Evolutionary conservation across 2,888 invertebrate species (phyloP).

Genomic region (Pantelozetes paolii): DNA sequence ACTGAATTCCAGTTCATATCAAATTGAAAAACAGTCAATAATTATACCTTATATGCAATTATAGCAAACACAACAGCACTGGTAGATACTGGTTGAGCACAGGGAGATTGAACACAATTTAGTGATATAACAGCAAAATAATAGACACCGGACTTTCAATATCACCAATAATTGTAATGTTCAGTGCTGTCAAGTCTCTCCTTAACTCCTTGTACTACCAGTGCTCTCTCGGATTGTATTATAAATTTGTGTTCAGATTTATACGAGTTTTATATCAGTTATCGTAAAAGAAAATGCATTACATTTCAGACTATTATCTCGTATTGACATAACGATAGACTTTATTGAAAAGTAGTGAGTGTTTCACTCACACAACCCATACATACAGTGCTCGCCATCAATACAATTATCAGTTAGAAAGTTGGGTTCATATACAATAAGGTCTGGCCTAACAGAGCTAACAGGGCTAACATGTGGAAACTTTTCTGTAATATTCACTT

Average conservation of each 20-base stretch:
- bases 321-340: slow-evolving; percentile 34
- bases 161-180: neutral
- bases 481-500: slow-evolving; percentile 26
- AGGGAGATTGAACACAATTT: neutral
- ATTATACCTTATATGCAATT: slow-evolving; percentile 1
- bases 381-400: slow-evolving; percentile 25
- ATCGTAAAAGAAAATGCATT: slow-evolving; percentile 38
- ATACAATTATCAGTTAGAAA: slow-evolving; percentile 33
- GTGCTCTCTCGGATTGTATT: slow-evolving; percentile 14
- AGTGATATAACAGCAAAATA: slow-evolving; percentile 7
- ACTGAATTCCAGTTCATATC: neutral
- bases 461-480: slow-evolving; percentile 33
- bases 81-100: neutral
- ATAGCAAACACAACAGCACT: neutral
- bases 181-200: neutral
- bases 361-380: slow-evolving; percentile 9
- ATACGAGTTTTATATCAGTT: slow-evolving; percentile 35
- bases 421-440: slow-evolving; percentile 7
- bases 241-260: slow-evolving; percentile 35
- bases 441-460: neutral
- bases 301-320: slow-evolving; percentile 28
- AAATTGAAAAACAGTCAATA: neutral
- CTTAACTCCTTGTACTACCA: neutral
- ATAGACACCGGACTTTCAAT: neutral
- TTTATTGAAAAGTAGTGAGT: slow-evolving; percentile 33